These are phyloP conservation scores for Ethmia dodecea DNA, from an alignment of 2,888 invertebrate species.

Conservation along the genomic window DNA sequence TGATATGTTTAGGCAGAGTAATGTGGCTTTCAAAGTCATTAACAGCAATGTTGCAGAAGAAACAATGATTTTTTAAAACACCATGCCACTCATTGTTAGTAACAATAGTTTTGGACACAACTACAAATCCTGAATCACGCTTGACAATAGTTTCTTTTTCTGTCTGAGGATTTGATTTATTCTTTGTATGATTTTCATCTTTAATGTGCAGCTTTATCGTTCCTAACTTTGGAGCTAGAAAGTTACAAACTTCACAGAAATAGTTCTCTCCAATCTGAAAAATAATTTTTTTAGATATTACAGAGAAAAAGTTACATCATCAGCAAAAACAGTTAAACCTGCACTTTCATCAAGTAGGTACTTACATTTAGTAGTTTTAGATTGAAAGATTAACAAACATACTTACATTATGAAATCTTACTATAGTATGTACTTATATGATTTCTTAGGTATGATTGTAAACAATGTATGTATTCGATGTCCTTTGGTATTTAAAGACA, in stretches of 20 bases:
- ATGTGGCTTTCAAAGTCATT: conserved; percentile 27
- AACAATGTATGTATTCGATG: conserved; percentile 3
- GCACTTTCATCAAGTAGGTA: too few species aligned
- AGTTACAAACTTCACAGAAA: conserved; percentile 49
- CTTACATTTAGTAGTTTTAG: too few species aligned
- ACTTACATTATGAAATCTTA: too few species aligned
- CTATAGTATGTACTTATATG: too few species aligned
- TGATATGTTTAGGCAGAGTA: conserved; percentile 27
- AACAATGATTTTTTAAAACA: conserved; percentile 31
- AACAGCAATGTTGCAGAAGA: conserved; percentile 31
- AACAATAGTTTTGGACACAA: conserved; percentile 29
- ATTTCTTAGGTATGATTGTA: neutral
- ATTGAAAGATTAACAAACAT: too few species aligned
- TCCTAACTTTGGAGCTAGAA: conserved; percentile 17
- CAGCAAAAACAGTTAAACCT: too few species aligned
- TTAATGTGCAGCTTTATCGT: conserved; percentile 30
- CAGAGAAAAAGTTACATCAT: too few species aligned
- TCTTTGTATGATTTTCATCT: conserved; percentile 27
- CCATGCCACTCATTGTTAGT: conserved; percentile 40
- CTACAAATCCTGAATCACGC: conserved; percentile 19
- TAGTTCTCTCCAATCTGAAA: conserved; percentile 35
- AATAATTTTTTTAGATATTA: too few species aligned
- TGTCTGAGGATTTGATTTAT: conserved; percentile 15
- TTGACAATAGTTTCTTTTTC: neutral
- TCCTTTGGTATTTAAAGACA: too few species aligned